Percentiles rank a stretch among this genome's conserved stretches.
Evolutionary conservation across 2,888 invertebrate genomes (phyloP).

Genomic region (Dicranocentrus wangi): DNA sequence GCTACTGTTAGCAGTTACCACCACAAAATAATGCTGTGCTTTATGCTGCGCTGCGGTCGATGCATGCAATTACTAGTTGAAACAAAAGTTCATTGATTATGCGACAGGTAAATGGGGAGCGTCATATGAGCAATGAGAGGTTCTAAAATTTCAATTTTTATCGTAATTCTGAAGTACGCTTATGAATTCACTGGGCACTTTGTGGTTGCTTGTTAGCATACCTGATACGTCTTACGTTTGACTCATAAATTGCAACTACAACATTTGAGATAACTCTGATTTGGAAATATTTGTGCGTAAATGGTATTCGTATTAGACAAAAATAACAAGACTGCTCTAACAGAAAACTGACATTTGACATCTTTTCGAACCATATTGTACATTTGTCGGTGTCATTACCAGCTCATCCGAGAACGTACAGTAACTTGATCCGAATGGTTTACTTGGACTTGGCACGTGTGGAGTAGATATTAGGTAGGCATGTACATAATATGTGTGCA

Average conservation of each 20-base stretch:
- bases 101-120: no score
- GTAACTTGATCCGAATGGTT: slow-evolving; percentile 12
- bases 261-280: neutral
- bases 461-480: slow-evolving; percentile 17
- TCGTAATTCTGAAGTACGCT: neutral
- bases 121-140: neutral
- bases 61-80: no score
- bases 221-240: neutral
- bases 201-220: no score
- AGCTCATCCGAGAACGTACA: neutral
- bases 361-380: neutral
- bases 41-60: neutral
- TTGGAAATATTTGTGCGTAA: neutral
- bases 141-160: neutral
- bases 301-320: neutral
- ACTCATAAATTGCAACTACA: no score
- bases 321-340: no score
- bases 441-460: slow-evolving; percentile 3
- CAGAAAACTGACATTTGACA: neutral
- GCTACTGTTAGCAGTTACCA: slow-evolving; percentile 13
- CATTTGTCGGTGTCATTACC: slow-evolving; percentile 10
- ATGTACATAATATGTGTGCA: neutral
- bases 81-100: neutral
- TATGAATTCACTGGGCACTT: no score
- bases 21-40: slow-evolving; percentile 3